A percentile compares a stretch with the other conserved stretches of the same genome.
Evolutionary conservation across 2,113 vertebrate species (phyloP).

Genomic region (Peromyscus maniculatus): DNA sequence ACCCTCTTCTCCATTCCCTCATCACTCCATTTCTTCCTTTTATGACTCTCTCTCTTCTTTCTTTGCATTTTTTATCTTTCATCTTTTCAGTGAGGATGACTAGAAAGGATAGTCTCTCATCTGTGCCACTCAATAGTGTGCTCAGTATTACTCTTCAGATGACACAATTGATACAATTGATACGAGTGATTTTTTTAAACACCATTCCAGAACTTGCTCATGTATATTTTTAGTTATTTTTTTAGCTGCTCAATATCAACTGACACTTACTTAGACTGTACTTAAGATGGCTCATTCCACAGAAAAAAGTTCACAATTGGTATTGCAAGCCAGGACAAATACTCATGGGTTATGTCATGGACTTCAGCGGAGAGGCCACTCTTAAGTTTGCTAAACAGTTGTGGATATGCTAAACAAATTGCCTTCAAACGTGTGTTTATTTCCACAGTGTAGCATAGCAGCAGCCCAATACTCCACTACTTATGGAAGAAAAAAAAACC

Average conservation of each 20-base stretch:
- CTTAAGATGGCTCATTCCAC: background rate
- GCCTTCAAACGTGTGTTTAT: background rate
- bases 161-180: background rate
- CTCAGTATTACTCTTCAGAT: background rate
- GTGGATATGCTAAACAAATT: background rate
- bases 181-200: background rate
- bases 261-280: background rate
- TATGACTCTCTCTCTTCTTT: background rate
- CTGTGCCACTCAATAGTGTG: no score
- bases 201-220: no score
- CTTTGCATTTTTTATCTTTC: no score
- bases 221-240: background rate
- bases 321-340: background rate
- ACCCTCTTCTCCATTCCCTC: background rate
- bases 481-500: background rate
- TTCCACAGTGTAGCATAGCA: background rate
- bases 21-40: background rate
- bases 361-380: background rate
- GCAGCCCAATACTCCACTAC: background rate
- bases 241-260: background rate
- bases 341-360: background rate
- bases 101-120: background rate
- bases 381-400: background rate
- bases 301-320: background rate
- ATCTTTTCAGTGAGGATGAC: background rate